Evolutionary conservation across 2,113 vertebrate genomes (phyloP).

Genomic region (Lagopus leucura): DNA sequence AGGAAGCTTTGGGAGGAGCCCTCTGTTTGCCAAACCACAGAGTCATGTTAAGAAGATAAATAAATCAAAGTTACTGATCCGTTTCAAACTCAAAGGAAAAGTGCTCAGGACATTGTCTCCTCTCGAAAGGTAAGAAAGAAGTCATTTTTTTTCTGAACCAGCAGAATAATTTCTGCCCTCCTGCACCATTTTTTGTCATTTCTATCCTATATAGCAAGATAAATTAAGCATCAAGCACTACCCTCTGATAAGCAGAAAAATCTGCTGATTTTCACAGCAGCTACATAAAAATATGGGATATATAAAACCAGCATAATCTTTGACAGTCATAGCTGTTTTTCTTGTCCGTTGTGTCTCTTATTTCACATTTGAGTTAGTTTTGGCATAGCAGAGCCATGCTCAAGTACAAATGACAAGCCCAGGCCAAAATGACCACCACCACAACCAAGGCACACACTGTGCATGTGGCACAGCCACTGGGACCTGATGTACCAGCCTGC

Average conservation of each 20-base stretch:
- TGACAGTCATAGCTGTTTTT: not conserved
- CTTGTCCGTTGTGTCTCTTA: not conserved
- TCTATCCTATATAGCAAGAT: not conserved
- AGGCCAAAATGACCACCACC: accelerated
- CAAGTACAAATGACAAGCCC: accelerated
- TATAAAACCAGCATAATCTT: not conserved
- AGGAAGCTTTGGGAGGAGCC: not conserved
- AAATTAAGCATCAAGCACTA: not conserved
- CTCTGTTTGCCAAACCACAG: not conserved
- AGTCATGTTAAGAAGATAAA: not conserved
- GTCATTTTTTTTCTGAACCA: not conserved
- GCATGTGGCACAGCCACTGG: not conserved
- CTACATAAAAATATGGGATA: not conserved
- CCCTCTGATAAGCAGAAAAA: not conserved
- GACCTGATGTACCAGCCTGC: not conserved
- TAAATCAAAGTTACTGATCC: not conserved
- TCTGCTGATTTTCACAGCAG: not conserved
- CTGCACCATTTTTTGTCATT: not conserved
- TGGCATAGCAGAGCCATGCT: not conserved
- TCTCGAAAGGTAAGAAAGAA: not conserved
- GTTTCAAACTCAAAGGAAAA: not conserved
- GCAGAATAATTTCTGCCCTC: not conserved
- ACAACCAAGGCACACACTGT: not conserved
- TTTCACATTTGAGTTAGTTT: not conserved
- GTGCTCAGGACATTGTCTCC: not conserved